A percentile compares a stretch with the other conserved stretches of the same genome.
These are phyloP conservation scores for Ophioderma brevispina DNA, from an alignment of 35 echinoderm and acorn worm genomes.

Conservation along the genomic window DNA sequence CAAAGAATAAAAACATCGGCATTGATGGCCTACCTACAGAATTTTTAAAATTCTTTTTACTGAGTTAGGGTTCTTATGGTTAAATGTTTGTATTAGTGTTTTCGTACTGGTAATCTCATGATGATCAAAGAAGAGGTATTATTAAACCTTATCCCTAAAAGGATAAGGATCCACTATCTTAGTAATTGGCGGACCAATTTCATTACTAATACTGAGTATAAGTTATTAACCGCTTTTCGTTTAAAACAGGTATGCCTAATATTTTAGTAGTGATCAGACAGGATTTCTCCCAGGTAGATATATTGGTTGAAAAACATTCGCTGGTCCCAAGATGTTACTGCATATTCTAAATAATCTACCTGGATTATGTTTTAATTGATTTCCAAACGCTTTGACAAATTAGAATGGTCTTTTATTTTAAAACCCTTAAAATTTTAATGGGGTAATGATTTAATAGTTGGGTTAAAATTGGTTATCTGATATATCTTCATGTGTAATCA, in stretches of 20 bases:
- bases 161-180: constrained; percentile 15
- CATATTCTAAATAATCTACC: not conserved
- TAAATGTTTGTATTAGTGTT: constrained; percentile 34
- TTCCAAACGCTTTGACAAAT: too few relatives aligned
- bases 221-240: constrained; percentile 5
- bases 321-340: constrained; percentile 13
- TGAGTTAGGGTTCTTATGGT: constrained; percentile 5
- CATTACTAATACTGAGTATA: constrained; percentile 44
- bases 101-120: not conserved
- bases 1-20: constrained; percentile 48
- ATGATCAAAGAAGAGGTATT: constrained; percentile 27
- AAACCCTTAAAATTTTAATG: constrained; percentile 18
- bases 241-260: constrained; percentile 12
- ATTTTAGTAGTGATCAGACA: constrained; percentile 50
- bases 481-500: constrained; percentile 36
- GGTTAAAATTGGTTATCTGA: not conserved
- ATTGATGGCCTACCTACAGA: constrained; percentile 46
- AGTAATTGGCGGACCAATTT: constrained; percentile 56
- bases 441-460: constrained; percentile 33
- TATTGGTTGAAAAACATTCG: constrained; percentile 56
- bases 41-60: constrained; percentile 64
- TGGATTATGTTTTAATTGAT: constrained; percentile 29
- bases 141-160: constrained; percentile 40
- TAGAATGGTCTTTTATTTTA: constrained; percentile 24
- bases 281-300: constrained; percentile 31